A percentile compares a stretch with the other conserved stretches of the same genome.
These are phyloP conservation scores for Chrysomallon squamiferum DNA, from an alignment of 1,140 invertebrate species.

Conservation along the genomic window DNA sequence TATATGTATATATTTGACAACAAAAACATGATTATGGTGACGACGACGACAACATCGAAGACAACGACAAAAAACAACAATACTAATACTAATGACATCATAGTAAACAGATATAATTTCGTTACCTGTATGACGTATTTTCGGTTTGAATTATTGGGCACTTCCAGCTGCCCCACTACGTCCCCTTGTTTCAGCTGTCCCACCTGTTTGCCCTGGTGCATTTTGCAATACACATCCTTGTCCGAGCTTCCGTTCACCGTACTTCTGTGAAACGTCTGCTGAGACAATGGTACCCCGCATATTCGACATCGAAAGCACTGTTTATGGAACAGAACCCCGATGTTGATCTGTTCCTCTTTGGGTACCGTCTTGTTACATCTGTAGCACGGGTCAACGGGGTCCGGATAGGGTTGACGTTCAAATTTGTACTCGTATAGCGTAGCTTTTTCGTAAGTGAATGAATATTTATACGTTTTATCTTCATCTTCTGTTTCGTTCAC, in stretches of 20 bases:
- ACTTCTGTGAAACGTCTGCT: slow-evolving; percentile 56
- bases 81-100: no score
- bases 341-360: slow-evolving; percentile 50
- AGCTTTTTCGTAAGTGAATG: slow-evolving; percentile 54
- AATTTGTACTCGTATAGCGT: slow-evolving; percentile 57
- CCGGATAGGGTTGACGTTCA: slow-evolving; percentile 44
- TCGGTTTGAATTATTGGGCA: slow-evolving; percentile 4
- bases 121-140: slow-evolving; percentile 46
- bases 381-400: slow-evolving; percentile 52
- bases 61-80: no score
- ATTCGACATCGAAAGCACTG: slow-evolving; percentile 56
- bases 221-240: slow-evolving; percentile 52
- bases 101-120: no score
- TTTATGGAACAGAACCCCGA: slow-evolving; percentile 58
- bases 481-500: slow-evolving; percentile 36
- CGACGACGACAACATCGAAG: no score
- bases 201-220: slow-evolving; percentile 53
- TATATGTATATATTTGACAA: no score
- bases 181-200: slow-evolving; percentile 42
- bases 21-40: no score
- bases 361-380: slow-evolving; percentile 52
- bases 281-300: slow-evolving; percentile 54
- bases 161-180: slow-evolving; percentile 26
- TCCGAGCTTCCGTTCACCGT: slow-evolving; percentile 40
- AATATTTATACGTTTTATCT: slow-evolving; percentile 49